Evolutionary conservation across 2,888 invertebrate genomes (phyloP).

Genomic region (Drosophila crucigera): DNA sequence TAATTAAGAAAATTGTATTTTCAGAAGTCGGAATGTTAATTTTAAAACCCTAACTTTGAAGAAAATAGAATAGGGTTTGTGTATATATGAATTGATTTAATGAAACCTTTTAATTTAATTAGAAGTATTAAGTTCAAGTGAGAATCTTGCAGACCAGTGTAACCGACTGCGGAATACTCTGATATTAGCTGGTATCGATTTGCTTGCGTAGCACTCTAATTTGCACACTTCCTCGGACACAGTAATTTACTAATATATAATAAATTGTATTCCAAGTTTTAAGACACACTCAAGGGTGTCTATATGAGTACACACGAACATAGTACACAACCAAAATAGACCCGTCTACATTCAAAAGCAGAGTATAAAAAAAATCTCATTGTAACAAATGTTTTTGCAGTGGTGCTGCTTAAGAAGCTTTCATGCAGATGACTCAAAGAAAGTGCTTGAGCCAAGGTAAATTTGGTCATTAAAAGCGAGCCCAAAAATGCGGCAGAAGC

Average conservation of each 20-base stretch:
- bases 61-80: neutral
- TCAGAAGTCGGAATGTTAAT: neutral
- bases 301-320: neutral
- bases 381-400: constrained; percentile 4
- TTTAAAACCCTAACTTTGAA: neutral
- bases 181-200: neutral
- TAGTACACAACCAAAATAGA: neutral
- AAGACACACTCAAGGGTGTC: neutral
- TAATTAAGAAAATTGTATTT: neutral
- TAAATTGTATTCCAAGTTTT: neutral
- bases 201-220: neutral
- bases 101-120: neutral
- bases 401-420: constrained; percentile 7
- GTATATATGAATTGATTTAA: neutral
- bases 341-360: neutral
- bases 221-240: neutral
- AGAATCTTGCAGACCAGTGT: neutral
- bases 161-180: neutral
- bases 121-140: neutral
- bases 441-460: constrained; percentile 43
- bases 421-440: constrained; percentile 16
- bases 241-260: no score
- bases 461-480: constrained; percentile 46
- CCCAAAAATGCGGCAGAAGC: constrained; percentile 17
- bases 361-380: neutral